Conservation (phyloP, 2,797 vertebrate genomes). For the Prunella strophiata region DNA sequence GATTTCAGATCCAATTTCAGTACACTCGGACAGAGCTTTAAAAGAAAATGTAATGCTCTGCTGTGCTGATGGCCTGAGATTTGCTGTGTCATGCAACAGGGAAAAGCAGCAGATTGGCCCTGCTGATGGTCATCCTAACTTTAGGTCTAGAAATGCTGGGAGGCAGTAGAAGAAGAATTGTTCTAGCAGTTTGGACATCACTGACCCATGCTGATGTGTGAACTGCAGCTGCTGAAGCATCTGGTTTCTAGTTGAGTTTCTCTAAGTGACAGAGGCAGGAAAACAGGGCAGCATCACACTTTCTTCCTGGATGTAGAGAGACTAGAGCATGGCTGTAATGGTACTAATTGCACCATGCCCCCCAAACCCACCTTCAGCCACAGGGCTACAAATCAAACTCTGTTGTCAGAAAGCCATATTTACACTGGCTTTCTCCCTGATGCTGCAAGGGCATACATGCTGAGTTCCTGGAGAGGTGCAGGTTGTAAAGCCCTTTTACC, state of each 20-base stretch:
- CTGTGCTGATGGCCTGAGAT: not conserved
- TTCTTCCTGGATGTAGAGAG: not conserved
- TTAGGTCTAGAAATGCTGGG: not conserved
- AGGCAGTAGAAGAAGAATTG: not conserved
- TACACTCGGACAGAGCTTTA: not conserved
- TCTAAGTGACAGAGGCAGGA: not conserved
- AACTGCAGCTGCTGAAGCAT: not conserved
- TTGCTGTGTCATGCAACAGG: not conserved
- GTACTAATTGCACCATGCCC: not conserved
- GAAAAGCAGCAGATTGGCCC: not conserved
- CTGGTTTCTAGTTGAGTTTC: not conserved
- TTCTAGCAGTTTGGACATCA: not conserved
- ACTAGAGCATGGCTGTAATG: not conserved
- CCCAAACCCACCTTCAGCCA: not conserved
- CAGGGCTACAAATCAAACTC: not conserved
- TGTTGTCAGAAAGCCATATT: not conserved
- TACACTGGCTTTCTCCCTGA: not conserved
- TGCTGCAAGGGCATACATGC: not conserved
- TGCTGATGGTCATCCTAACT: not conserved
- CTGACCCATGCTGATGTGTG: not conserved
- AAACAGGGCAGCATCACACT: not conserved
- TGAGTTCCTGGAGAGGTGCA: not conserved
- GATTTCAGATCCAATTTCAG: not conserved
- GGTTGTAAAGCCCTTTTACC: slow-evolving; percentile 3
- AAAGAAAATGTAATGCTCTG: not conserved